Conservation (phyloP, 1,140 invertebrate species). For the Drosophila sechellia region DNA sequence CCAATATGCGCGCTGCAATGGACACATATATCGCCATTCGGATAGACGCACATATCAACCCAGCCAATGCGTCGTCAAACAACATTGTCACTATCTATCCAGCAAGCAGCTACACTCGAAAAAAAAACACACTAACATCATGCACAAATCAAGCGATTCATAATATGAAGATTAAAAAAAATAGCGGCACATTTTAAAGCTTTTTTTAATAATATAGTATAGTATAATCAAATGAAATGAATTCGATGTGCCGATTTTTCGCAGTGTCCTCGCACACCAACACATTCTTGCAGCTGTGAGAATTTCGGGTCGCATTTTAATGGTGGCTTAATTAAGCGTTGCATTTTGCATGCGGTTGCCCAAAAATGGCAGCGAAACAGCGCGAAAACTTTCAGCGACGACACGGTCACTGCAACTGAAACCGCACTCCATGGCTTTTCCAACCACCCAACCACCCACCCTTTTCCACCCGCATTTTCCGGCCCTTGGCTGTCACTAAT, state of each 20-base stretch:
- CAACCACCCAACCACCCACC: not conserved
- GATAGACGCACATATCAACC: not conserved
- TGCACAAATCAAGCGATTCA: no score
- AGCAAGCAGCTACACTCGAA: not conserved
- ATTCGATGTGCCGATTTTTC: not conserved
- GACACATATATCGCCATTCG: not conserved
- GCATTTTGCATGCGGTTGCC: constrained; percentile 61
- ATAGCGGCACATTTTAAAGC: no score
- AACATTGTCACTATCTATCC: constrained; percentile 18
- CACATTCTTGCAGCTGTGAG: constrained; percentile 18
- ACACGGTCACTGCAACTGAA: not conserved
- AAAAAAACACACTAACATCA: not conserved
- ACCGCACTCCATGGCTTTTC: not conserved
- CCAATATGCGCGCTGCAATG: not conserved
- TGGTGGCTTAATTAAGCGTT: constrained; percentile 74
- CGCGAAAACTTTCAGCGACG: constrained; percentile 42
- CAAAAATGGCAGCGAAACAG: constrained; percentile 50
- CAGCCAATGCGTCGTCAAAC: not conserved
- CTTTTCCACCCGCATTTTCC: not conserved
- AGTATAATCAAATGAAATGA: no score
- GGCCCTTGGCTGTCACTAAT: constrained; percentile 29
- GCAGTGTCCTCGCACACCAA: not conserved
- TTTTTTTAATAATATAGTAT: no score
- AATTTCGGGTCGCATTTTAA: constrained; percentile 52
- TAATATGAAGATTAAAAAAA: no score